These are phyloP conservation scores for Agrochola macilenta DNA, from an alignment of 2,888 invertebrate genomes.

Conservation along the genomic window DNA sequence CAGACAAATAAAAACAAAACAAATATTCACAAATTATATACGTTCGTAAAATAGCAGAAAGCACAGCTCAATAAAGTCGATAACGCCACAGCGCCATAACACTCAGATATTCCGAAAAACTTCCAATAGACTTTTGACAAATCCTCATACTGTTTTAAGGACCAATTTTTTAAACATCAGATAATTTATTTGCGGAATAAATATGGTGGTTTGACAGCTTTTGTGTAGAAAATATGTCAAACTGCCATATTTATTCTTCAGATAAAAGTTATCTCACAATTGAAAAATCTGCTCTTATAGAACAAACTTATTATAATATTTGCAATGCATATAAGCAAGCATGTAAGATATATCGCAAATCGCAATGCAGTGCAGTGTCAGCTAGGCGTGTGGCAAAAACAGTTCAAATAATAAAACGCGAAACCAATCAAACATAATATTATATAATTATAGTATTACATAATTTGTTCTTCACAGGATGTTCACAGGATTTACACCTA, in stretches of 20 bases:
- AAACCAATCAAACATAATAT: slow-evolving; percentile 8
- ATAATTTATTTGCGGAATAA: too few species aligned
- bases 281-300: too few species aligned
- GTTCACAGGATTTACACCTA: not conserved
- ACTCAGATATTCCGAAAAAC: too few species aligned
- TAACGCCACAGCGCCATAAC: too few species aligned
- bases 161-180: too few species aligned
- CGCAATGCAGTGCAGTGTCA: not conserved
- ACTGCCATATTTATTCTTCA: too few species aligned
- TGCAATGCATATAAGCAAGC: too few species aligned
- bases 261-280: too few species aligned
- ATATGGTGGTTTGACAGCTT: too few species aligned
- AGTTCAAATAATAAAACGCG: not conserved
- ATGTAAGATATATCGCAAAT: not conserved
- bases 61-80: not conserved
- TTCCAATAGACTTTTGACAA: not conserved
- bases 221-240: too few species aligned
- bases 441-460: too few species aligned
- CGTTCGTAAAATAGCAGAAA: not conserved
- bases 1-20: not conserved
- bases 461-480: not conserved
- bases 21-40: slow-evolving; percentile 2
- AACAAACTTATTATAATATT: not conserved
- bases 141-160: not conserved
- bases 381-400: too few species aligned